phyloP scores from a whole-genome alignment of 2,113 vertebrate species.

The Anseranas semipalmata region DNA sequence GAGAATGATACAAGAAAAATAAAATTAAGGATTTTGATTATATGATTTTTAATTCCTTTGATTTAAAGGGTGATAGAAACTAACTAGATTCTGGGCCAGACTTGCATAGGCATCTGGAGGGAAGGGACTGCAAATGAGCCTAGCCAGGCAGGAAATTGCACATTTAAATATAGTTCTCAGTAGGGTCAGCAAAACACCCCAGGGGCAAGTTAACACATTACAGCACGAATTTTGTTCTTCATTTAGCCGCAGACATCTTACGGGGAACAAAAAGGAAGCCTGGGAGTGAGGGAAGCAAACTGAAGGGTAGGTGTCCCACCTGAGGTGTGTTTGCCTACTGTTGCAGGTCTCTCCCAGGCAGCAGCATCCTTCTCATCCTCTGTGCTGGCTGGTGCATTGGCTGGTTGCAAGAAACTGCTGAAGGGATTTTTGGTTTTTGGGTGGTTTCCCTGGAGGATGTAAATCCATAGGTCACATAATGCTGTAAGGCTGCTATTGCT shows the following conservation, averaged over 20 bases:
- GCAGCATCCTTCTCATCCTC: neutral
- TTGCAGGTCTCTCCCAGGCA: neutral
- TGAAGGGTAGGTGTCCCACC: neutral
- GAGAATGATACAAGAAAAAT: neutral
- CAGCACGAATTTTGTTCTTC: constrained; percentile 28
- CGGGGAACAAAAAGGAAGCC: neutral
- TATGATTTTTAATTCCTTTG: constrained; percentile 21
- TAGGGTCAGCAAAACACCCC: constrained; percentile 47
- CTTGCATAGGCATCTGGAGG: neutral
- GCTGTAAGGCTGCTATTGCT: neutral
- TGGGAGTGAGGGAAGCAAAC: neutral
- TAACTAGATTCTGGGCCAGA: constrained; percentile 52
- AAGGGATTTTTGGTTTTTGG: neutral
- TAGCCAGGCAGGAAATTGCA: constrained; percentile 60
- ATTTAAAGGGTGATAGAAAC: constrained; percentile 33
- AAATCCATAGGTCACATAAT: neutral
- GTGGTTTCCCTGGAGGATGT: neutral
- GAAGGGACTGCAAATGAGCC: constrained; percentile 35
- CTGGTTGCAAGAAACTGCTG: neutral
- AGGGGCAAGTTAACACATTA: constrained; percentile 47
- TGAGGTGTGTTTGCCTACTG: neutral
- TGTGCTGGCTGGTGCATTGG: neutral
- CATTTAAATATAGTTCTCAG: constrained; percentile 57
- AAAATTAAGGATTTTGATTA: too few species aligned
- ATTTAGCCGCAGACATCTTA: constrained; percentile 27